phyloP scores from a whole-genome alignment of 2,888 invertebrate species.

The Xylota segnis region DNA sequence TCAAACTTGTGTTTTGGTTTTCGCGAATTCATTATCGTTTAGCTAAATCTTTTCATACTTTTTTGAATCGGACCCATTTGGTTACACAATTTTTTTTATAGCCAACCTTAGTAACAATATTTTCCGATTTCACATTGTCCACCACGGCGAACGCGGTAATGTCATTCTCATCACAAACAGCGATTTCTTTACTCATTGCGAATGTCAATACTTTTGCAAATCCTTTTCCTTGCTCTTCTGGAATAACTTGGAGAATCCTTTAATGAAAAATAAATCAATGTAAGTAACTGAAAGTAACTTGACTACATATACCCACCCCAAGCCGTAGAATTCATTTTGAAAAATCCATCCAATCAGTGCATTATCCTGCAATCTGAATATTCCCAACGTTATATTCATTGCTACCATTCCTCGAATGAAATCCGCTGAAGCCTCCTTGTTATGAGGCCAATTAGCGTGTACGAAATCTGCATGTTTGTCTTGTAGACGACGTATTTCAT shows the following conservation, averaged over 20 bases:
- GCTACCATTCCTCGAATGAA: slow-evolving; percentile 80
- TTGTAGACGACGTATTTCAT: slow-evolving; percentile 77
- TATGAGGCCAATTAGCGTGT: slow-evolving; percentile 80
- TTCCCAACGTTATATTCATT: slow-evolving; percentile 79
- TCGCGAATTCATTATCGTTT: too few species aligned
- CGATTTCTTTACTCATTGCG: slow-evolving; percentile 79
- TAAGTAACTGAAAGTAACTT: background rate
- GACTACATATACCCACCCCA: slow-evolving; percentile 78
- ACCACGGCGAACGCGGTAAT: slow-evolving; percentile 80
- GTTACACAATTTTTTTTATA: slow-evolving; percentile 78
- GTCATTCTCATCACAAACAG: slow-evolving; percentile 77
- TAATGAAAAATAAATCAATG: background rate
- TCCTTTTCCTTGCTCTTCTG: slow-evolving; percentile 80
- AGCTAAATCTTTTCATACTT: background rate
- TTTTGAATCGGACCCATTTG: slow-evolving; percentile 81
- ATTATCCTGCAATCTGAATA: slow-evolving; percentile 78
- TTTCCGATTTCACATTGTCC: slow-evolving; percentile 80
- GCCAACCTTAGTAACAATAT: slow-evolving; percentile 79
- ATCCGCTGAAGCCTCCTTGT: slow-evolving; percentile 80
- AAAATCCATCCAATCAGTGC: slow-evolving; percentile 81
- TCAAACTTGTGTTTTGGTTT: too few species aligned
- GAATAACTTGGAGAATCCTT: slow-evolving; percentile 81
- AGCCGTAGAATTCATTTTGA: slow-evolving; percentile 82
- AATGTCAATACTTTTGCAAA: slow-evolving; percentile 79
- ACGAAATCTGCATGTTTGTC: slow-evolving; percentile 79